Percentiles rank a stretch among this genome's conserved stretches.
These are phyloP conservation scores for Cololabis saira DNA, from an alignment of 2,113 vertebrate species.

Conservation along the genomic window DNA sequence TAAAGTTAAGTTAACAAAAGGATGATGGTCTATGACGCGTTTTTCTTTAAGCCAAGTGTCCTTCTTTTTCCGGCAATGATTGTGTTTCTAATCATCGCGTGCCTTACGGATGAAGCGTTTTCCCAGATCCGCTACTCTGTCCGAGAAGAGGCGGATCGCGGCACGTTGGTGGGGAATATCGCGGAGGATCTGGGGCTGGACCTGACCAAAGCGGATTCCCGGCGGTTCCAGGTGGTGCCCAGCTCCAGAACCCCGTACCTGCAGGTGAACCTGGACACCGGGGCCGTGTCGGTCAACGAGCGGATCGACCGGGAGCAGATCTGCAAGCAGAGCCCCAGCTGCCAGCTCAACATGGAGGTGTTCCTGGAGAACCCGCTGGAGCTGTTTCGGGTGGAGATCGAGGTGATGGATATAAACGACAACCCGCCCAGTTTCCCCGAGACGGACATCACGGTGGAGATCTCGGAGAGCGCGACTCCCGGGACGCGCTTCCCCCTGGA, in stretches of 20 bases:
- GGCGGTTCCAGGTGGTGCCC: constrained; percentile 94
- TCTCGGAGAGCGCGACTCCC: constrained; percentile 96
- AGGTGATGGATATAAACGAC: constrained; percentile 98
- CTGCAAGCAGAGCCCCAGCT: constrained; percentile 93
- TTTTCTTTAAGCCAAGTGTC: constrained; percentile 63
- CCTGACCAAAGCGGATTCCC: constrained; percentile 95
- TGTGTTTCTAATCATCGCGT: constrained; percentile 87
- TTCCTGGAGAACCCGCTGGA: constrained; percentile 97
- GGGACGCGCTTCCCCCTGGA: constrained; percentile 96
- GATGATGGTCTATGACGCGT: constrained; percentile 25
- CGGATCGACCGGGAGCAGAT: constrained; percentile 96
- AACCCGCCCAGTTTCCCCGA: constrained; percentile 95
- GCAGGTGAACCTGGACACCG: constrained; percentile 96
- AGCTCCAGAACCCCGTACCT: constrained; percentile 93
- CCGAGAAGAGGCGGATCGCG: constrained; percentile 95
- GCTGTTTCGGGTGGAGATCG: constrained; percentile 95
- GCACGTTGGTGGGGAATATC: constrained; percentile 98
- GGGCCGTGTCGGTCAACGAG: constrained; percentile 92
- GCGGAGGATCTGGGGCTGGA: constrained; percentile 98
- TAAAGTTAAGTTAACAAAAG: constrained; percentile 24
- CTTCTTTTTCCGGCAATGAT: constrained; percentile 89
- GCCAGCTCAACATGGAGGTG: constrained; percentile 96
- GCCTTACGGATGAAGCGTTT: constrained; percentile 86
- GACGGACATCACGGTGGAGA: constrained; percentile 95
- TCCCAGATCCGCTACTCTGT: constrained; percentile 97